Conservation (phyloP, 92 coral and sea anemone species). For the Parazoanthus atlanticus region DNA sequence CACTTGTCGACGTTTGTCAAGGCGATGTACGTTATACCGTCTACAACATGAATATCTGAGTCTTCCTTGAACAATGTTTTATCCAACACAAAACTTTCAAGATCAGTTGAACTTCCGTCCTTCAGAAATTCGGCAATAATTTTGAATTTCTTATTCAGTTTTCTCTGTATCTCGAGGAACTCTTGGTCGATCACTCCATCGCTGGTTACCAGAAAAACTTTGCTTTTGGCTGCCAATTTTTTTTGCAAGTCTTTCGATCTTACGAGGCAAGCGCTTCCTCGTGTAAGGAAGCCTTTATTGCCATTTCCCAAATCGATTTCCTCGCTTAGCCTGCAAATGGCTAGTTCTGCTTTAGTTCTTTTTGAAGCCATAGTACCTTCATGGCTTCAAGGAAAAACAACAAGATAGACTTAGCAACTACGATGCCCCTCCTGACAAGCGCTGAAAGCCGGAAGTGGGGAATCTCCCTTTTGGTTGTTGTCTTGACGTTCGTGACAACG, state of each 20-base stretch:
- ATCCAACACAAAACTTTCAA: constrained; percentile 9
- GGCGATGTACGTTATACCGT: constrained; percentile 27
- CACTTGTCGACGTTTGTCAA: constrained; percentile 23
- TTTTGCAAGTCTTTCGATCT: constrained; percentile 21
- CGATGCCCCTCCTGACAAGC: neutral
- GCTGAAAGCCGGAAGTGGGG: neutral
- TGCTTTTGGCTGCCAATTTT: constrained; percentile 12
- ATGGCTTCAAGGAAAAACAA: too few relatives aligned
- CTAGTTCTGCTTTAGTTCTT: neutral
- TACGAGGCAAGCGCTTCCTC: constrained; percentile 32
- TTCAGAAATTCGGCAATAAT: constrained; percentile 26
- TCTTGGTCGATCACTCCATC: constrained; percentile 9
- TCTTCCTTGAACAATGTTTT: neutral
- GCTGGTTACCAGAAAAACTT: constrained; percentile 33
- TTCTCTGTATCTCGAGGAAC: neutral
- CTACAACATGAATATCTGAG: constrained; percentile 15
- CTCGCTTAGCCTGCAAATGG: constrained; percentile 36
- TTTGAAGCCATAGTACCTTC: neutral
- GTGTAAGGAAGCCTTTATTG: neutral
- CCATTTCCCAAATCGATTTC: constrained; percentile 15
- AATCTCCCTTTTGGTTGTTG: neutral
- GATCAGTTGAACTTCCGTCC: neutral
- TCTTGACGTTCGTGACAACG: neutral
- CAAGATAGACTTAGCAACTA: neutral
- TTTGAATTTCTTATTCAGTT: neutral